phyloP scores from a whole-genome alignment of 2,113 vertebrate species.

The Peromyscus californicus region DNA sequence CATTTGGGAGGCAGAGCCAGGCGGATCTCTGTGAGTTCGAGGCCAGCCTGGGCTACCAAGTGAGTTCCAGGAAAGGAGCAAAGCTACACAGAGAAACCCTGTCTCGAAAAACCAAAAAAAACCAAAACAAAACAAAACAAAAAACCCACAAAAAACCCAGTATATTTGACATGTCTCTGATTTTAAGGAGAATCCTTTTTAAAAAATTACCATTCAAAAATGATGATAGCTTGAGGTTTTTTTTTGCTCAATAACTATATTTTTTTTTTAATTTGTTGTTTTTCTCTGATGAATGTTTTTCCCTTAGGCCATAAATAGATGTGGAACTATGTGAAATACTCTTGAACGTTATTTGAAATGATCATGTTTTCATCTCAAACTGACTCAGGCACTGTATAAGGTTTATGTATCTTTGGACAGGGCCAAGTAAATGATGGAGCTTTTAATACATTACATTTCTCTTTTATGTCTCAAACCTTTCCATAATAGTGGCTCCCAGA shows the following conservation, averaged over 20 bases:
- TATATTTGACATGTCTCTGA: background rate
- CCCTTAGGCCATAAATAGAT: background rate
- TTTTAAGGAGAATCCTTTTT: background rate
- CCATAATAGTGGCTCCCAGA: background rate
- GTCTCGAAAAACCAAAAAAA: too few species aligned
- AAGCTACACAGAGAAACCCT: too few species aligned
- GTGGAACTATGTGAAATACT: background rate
- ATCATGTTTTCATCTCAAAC: background rate
- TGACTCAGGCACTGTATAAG: background rate
- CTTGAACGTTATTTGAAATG: conserved; percentile 2
- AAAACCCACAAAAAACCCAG: too few species aligned
- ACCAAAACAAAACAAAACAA: background rate
- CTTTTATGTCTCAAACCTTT: background rate
- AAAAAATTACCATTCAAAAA: background rate
- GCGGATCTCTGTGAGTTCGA: too few species aligned
- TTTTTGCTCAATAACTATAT: background rate
- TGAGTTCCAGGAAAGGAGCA: too few species aligned
- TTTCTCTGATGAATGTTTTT: background rate
- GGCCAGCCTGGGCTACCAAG: too few species aligned
- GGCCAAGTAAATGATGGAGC: background rate
- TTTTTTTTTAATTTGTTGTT: background rate
- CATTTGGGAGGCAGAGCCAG: too few species aligned
- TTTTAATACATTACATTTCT: background rate
- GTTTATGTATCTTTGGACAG: background rate
- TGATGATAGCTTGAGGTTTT: background rate